Conservation (phyloP, 2,888 invertebrate genomes). For the Cheilosia vernalis region DNA sequence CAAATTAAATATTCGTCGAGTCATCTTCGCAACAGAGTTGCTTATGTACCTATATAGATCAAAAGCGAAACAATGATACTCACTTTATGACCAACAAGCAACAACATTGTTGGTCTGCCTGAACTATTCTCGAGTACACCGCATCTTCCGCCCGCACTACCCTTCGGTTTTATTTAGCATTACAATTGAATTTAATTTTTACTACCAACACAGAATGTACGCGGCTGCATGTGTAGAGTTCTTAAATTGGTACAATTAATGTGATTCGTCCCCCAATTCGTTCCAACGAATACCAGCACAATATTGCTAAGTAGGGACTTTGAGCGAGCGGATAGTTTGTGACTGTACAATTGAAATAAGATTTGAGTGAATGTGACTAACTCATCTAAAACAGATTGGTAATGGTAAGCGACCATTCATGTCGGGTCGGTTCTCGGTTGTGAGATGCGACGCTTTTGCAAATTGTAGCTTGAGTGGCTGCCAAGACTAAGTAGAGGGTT, state of each 20-base stretch:
- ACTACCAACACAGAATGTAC: constrained; percentile 43
- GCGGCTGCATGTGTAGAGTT: constrained; percentile 21
- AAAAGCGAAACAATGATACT: constrained; percentile 34
- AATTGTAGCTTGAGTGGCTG: too few relatives aligned
- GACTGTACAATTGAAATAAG: neutral
- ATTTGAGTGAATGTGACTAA: constrained; percentile 27
- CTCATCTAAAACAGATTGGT: too few relatives aligned
- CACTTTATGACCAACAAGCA: constrained; percentile 31
- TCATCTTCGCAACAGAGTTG: constrained; percentile 11
- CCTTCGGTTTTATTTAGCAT: constrained; percentile 13
- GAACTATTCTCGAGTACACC: constrained; percentile 6
- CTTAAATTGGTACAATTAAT: constrained; percentile 58
- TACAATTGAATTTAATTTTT: constrained; percentile 60
- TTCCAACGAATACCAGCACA: neutral
- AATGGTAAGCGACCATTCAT: too few relatives aligned
- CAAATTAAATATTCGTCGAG: constrained; percentile 43
- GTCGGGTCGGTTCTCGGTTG: too few relatives aligned
- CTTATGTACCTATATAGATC: constrained; percentile 8
- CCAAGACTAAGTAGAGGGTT: too few relatives aligned
- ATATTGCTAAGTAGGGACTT: constrained; percentile 22
- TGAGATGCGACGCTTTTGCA: too few relatives aligned
- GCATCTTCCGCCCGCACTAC: neutral
- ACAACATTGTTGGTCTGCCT: neutral
- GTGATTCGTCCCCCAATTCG: constrained; percentile 36
- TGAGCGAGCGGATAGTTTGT: constrained; percentile 13